Conservation (phyloP, 2,113 vertebrate species). For the Perca flavescens region DNA sequence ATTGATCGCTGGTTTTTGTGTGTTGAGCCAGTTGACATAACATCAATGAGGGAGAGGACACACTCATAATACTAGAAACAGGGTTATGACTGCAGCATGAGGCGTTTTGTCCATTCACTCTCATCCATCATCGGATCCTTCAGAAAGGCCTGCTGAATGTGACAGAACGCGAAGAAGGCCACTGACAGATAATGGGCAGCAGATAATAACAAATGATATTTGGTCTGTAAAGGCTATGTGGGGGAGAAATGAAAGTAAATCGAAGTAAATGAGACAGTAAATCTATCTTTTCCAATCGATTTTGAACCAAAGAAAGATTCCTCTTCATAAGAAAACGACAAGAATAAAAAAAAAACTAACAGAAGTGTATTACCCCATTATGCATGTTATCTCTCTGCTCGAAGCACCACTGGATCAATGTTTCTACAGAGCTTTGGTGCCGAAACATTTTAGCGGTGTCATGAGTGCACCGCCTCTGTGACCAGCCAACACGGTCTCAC, state of each 20-base stretch:
- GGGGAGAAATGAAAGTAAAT: slow-evolving; percentile 24
- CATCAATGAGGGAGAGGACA: slow-evolving; percentile 52
- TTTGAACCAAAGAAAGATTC: slow-evolving; percentile 13
- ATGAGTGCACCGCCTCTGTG: background rate
- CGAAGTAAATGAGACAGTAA: slow-evolving; percentile 26
- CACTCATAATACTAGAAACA: slow-evolving; percentile 49
- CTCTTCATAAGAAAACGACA: background rate
- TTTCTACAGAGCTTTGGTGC: background rate
- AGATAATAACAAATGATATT: background rate
- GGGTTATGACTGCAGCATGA: slow-evolving; percentile 24
- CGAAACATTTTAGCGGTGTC: slow-evolving; percentile 2
- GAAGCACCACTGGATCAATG: background rate
- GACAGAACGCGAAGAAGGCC: slow-evolving; percentile 14
- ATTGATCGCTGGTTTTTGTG: slow-evolving; percentile 34
- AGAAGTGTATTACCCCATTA: too few species aligned
- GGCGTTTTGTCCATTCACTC: slow-evolving; percentile 31
- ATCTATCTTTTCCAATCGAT: slow-evolving; percentile 13
- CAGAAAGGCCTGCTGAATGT: slow-evolving; percentile 22
- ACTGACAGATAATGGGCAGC: slow-evolving; percentile 22
- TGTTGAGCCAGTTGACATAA: slow-evolving; percentile 59
- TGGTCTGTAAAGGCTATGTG: background rate
- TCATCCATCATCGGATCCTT: slow-evolving; percentile 35
- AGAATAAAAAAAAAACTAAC: too few species aligned
- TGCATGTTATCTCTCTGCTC: too few species aligned
- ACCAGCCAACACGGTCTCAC: background rate